phyloP scores from a whole-genome alignment of 2,888 invertebrate species.

The Plusia festucae region DNA sequence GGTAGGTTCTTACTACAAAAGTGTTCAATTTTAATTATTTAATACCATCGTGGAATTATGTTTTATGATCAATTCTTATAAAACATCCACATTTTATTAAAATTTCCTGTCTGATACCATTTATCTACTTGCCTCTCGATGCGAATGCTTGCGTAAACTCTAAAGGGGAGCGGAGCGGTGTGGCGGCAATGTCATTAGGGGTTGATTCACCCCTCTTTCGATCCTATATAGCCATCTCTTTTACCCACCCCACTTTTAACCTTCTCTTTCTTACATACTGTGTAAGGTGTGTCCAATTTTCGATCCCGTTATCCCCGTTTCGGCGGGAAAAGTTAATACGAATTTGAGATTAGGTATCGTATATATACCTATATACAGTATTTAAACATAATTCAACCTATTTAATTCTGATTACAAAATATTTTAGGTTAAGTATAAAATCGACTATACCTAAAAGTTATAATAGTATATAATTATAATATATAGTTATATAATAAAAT shows the following conservation, averaged over 20 bases:
- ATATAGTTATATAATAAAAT: too few species aligned
- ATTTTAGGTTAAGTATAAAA: too few species aligned
- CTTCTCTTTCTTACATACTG: constrained; percentile 72
- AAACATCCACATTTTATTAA: neutral
- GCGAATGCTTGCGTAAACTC: constrained; percentile 44
- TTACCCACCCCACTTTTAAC: constrained; percentile 76
- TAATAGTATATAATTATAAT: too few species aligned
- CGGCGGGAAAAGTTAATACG: constrained; percentile 62
- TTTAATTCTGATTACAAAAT: too few species aligned
- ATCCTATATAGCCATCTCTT: constrained; percentile 74
- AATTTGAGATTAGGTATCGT: constrained; percentile 11
- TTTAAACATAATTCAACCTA: neutral
- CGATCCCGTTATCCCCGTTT: constrained; percentile 52
- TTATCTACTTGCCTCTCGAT: constrained; percentile 14
- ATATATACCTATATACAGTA: neutral
- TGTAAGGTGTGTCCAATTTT: constrained; percentile 54
- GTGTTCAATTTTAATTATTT: constrained; percentile 17
- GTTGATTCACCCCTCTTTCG: constrained; percentile 85
- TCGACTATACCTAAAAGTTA: too few species aligned
- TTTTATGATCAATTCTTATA: neutral
- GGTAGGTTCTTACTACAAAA: constrained; percentile 8
- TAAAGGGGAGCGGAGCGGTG: constrained; percentile 61
- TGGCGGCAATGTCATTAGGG: constrained; percentile 80
- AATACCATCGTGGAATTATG: constrained; percentile 15
- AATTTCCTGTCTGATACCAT: constrained; percentile 8